phyloP scores from a whole-genome alignment of 1,140 invertebrate species.

The Melitaea cinxia region DNA sequence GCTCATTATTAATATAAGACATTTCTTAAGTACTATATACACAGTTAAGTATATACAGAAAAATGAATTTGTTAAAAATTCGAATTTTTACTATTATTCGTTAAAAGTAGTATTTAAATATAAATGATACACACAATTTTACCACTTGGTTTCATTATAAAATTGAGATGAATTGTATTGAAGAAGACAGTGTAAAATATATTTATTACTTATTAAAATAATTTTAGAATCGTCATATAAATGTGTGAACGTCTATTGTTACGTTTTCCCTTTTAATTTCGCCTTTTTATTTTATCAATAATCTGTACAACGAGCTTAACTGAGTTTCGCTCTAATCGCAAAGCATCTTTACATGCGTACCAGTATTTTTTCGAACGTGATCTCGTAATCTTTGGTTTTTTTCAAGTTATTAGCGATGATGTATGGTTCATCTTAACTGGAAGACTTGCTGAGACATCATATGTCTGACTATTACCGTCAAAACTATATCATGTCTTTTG shows the following conservation, averaged over 20 bases:
- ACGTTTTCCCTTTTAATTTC: not conserved
- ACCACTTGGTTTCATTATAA: too few relatives aligned
- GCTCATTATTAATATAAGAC: too few relatives aligned
- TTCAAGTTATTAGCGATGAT: constrained; percentile 23
- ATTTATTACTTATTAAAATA: not conserved
- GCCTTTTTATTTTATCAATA: not conserved
- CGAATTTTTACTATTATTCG: too few relatives aligned
- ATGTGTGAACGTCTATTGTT: constrained; percentile 5
- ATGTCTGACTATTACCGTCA: not conserved
- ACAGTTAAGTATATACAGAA: too few relatives aligned
- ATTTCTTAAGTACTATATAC: too few relatives aligned
- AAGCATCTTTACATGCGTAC: constrained; percentile 12
- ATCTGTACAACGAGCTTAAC: not conserved
- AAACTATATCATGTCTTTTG: too few relatives aligned
- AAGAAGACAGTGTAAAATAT: too few relatives aligned
- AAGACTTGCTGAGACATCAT: constrained; percentile 17
- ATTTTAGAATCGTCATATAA: not conserved
- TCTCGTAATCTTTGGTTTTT: constrained; percentile 19
- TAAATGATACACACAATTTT: too few relatives aligned
- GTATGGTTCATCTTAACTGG: not conserved
- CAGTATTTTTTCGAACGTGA: constrained; percentile 28
- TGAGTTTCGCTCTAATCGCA: not conserved
- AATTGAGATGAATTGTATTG: too few relatives aligned
- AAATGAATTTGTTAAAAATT: too few relatives aligned
- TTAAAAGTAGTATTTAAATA: too few relatives aligned